Conservation (phyloP, 1,140 invertebrate genomes). For the Nasonia vitripennis region DNA sequence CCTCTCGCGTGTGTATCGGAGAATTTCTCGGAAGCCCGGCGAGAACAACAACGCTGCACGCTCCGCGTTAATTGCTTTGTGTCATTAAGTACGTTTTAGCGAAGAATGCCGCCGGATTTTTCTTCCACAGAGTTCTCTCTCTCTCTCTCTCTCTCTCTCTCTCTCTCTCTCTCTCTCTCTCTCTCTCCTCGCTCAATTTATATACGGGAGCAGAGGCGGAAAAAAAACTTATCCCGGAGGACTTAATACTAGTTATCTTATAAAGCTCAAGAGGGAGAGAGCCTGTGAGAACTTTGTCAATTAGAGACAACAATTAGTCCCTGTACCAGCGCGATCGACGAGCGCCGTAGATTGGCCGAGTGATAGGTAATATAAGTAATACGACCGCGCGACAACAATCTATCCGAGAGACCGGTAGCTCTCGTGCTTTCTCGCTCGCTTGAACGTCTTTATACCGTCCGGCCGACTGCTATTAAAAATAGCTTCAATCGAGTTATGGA, state of each 20-base stretch:
- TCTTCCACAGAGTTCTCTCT: not conserved
- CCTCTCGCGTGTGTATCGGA: not conserved
- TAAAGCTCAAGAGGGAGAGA: conserved; percentile 33
- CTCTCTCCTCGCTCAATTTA: conserved; percentile 20
- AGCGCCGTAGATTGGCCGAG: conserved; percentile 45
- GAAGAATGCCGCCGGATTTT: conserved; percentile 52
- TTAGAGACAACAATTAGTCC: conserved; percentile 70
- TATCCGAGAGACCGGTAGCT: conserved; percentile 39
- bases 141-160: too few relatives aligned
- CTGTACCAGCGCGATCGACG: conserved; percentile 52
- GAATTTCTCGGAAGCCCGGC: not conserved
- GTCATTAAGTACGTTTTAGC: conserved; percentile 40
- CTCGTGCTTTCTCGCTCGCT: conserved; percentile 37
- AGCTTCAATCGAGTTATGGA: too few relatives aligned
- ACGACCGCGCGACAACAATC: conserved; percentile 50
- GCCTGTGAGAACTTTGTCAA: conserved; percentile 71
- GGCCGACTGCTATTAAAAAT: too few relatives aligned
- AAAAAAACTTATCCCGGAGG: conserved; percentile 34
- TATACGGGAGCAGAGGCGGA: not conserved
- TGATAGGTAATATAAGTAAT: conserved; percentile 64
- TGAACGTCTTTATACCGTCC: not conserved
- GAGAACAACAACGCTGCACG: not conserved
- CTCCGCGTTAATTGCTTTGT: conserved; percentile 17
- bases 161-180: too few relatives aligned
- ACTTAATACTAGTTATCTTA: conserved; percentile 47